Evolutionary conservation across 2,797 vertebrate genomes (phyloP), one percentile per base, ranked within the genome.

Genomic region (Argya squamiceps): DNA sequence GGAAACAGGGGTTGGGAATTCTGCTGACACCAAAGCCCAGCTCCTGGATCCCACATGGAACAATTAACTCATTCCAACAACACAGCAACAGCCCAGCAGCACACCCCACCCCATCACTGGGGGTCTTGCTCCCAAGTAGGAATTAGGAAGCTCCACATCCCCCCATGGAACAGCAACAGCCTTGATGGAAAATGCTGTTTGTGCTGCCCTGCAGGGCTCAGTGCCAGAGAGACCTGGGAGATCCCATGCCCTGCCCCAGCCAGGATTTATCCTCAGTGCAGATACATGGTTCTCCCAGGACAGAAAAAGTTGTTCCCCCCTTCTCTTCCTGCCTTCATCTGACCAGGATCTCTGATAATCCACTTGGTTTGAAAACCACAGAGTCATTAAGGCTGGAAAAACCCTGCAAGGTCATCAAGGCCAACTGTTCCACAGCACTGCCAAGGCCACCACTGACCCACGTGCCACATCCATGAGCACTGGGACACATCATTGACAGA

Each of bases 401-500:
- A 15, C 21, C 24, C 50, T 14, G 0, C 2, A 15, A 52, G 12
- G 4, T 5, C 73, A 46, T 1, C 7, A 2, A 71, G n/a, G 8
- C 43, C 58, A 62, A 2, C 30, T 6, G 17, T 1, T 36, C 30
- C 65, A 30, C n/a, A 69, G 86, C 70, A n/a, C 62, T 75, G 29
- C 76, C 76, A 46, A 74, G 68, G 60, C 34, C 68, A 49, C 58
- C 50, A 6, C 1, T 15, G 17, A 19, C 21, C 55, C 52, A 26
- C 0, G 37, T 10, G 44, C n/a, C 76, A 62, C 36, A 43, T 14
- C 47, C 63, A 24, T 2, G 34, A n/a, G 29, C 32, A 17, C 9
- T 10, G 26, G 39, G 39, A 47, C 69, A 53, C 29, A 29, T 1
- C 50, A 44, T 0, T 2, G 0, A 7, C 0, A n/a, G 62, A 10